A percentile compares a stretch with the other conserved stretches of the same genome.
Evolutionary conservation across 2,888 invertebrate species (phyloP).

Genomic region (Autographa gamma): DNA sequence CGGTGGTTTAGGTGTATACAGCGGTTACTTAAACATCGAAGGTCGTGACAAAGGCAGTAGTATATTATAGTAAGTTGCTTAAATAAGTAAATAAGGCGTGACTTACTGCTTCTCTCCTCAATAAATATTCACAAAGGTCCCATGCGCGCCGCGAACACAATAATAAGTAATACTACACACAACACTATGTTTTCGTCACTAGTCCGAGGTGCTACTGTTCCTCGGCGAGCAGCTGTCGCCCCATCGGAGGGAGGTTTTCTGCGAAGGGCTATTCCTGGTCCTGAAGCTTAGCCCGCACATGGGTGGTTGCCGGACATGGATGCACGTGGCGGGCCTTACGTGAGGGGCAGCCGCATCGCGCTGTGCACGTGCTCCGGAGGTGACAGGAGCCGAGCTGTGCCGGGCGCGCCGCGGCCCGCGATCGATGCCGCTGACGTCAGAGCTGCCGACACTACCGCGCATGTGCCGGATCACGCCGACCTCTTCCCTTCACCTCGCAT

Average conservation of each 20-base stretch:
- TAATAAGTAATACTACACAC: conserved; percentile 32
- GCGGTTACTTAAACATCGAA: no score
- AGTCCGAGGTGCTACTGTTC: conserved; percentile 42
- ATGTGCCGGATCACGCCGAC: conserved; percentile 63
- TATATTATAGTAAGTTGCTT: no score
- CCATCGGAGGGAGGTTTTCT: conserved; percentile 98
- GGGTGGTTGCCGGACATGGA: conserved; percentile 80
- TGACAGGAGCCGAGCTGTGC: conserved; percentile 67
- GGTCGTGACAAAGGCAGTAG: no score
- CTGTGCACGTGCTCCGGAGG: conserved; percentile 71
- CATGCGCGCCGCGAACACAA: conserved; percentile 58
- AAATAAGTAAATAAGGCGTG: background rate
- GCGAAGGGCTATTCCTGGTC: conserved; percentile 98
- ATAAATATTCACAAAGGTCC: conserved; percentile 36
- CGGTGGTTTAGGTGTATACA: no score
- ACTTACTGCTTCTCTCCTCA: background rate
- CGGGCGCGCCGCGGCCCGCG: conserved; percentile 61
- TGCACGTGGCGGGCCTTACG: conserved; percentile 80
- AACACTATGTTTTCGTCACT: conserved; percentile 47
- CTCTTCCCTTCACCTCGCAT: conserved; percentile 37
- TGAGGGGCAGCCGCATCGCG: conserved; percentile 68
- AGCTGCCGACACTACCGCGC: conserved; percentile 65
- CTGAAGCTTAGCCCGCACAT: conserved; percentile 98
- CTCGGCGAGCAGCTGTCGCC: conserved; percentile 93
- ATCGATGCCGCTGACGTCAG: conserved; percentile 86